A percentile compares a stretch with the other conserved stretches of the same genome.
Conservation (phyloP, 1,140 invertebrate genomes). For the Drosophila cardini region DNA sequence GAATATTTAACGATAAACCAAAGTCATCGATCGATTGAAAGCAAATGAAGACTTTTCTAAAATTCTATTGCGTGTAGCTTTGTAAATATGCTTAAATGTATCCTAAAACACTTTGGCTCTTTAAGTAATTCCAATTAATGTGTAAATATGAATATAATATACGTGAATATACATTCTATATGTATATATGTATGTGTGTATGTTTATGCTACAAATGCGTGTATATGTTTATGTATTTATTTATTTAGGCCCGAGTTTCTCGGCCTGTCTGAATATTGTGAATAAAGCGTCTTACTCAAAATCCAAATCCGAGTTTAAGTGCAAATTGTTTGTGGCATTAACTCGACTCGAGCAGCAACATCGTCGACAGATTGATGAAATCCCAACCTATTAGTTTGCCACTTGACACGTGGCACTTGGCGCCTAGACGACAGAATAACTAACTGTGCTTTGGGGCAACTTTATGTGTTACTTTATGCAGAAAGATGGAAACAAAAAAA, state of each 20-base stretch:
- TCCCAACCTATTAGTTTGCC: constrained; percentile 34
- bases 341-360: not conserved
- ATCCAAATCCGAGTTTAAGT: constrained; percentile 6
- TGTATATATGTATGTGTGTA: constrained; percentile 44
- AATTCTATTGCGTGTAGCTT: constrained; percentile 18
- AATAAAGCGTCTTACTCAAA: constrained; percentile 75
- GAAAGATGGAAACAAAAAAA: constrained; percentile 28
- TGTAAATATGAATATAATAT: constrained; percentile 47
- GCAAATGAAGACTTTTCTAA: constrained; percentile 56
- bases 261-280: constrained; percentile 49
- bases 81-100: constrained; percentile 35
- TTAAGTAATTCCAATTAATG: constrained; percentile 17
- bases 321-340: constrained; percentile 10
- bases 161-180: constrained; percentile 12
- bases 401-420: constrained; percentile 42
- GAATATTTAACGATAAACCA: constrained; percentile 10
- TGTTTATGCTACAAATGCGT: constrained; percentile 32
- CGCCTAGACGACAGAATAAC: constrained; percentile 37
- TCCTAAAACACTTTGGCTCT: constrained; percentile 4
- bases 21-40: constrained; percentile 37
- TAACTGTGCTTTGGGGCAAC: constrained; percentile 35
- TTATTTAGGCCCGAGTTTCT: constrained; percentile 46
- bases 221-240: constrained; percentile 46
- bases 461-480: constrained; percentile 11
- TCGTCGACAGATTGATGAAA: constrained; percentile 56